Evolutionary conservation across 1,140 invertebrate genomes (phyloP).

Genomic region (Gryon sp.): DNA sequence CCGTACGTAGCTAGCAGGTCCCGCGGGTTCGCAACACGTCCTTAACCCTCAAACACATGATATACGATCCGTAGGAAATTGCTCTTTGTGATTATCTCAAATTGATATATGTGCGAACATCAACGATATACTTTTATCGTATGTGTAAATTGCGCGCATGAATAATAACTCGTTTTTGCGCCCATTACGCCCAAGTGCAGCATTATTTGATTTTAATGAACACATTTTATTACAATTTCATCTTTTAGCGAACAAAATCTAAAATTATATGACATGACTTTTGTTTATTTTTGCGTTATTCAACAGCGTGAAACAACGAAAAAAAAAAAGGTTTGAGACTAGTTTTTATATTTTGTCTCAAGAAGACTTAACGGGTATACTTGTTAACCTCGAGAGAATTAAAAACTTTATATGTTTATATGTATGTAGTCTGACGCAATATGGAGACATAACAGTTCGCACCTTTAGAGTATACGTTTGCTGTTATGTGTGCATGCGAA

Average conservation of each 20-base stretch:
- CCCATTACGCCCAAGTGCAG: slow-evolving; percentile 25
- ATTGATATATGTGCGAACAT: slow-evolving; percentile 62
- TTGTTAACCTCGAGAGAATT: slow-evolving; percentile 12
- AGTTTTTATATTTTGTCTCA: not conserved
- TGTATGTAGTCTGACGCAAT: slow-evolving; percentile 11
- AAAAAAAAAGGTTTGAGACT: not conserved
- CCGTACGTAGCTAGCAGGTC: slow-evolving; percentile 46
- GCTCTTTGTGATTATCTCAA: slow-evolving; percentile 54
- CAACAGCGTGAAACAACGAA: not conserved
- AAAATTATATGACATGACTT: no score
- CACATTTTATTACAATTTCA: slow-evolving; percentile 29
- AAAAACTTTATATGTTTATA: slow-evolving; percentile 24
- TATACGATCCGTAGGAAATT: slow-evolving; percentile 51
- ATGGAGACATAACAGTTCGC: slow-evolving; percentile 40
- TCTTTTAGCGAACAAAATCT: not conserved
- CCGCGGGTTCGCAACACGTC: slow-evolving; percentile 51
- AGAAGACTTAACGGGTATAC: slow-evolving; percentile 19
- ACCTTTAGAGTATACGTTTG: slow-evolving; percentile 28
- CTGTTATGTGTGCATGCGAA: slow-evolving; percentile 29
- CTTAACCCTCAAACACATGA: slow-evolving; percentile 56
- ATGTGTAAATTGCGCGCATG: slow-evolving; percentile 51
- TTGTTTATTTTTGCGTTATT: not conserved
- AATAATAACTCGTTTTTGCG: slow-evolving; percentile 54
- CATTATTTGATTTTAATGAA: slow-evolving; percentile 50
- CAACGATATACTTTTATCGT: slow-evolving; percentile 45